Base-by-base conservation (phyloP, 1,140 invertebrate genomes). In the Caenorhabditis inopinata region DNA sequence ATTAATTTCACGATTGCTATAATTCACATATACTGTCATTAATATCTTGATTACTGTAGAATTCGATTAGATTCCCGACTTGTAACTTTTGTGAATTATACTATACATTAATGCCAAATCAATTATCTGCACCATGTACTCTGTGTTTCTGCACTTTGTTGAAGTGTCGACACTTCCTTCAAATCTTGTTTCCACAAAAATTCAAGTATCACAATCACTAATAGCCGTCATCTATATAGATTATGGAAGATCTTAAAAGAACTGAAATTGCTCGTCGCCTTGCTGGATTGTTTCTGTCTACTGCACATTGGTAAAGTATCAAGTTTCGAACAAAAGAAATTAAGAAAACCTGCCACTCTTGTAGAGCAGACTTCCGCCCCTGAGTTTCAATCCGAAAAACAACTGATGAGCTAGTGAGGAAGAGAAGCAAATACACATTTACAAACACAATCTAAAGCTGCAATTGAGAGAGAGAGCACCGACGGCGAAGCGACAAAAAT, bases 291-390 rank as follows among this genome's bases (percentile, higher is more conserved):
- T 38, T 14, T 42, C 32, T 42, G 58, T 29, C 38, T 32, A 38
- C 38, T 68, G 58, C 58, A 68, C 58, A 68, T 68, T 21, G 38
- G 58, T 68, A 68, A 68, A 35, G 58, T 68, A 68, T 68, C 58
- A 42, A 68, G 32, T 68, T 68, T 68, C 58, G 27, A 21, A n/a
- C 38, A 42, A 68, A 38, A 68, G n/a, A 9, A 42, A 18, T 7
- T 16, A 32, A 14, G 25, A 68, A 38, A 68, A 68, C 58, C 58
- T 68, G 58, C 58, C 58, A 68, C 58, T 68, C 58, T 42, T 68
- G n/a, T 68, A 21, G 58, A 25, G 58, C 58, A 68, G 21, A 53
- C 58, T 68, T 68, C 58, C 58, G 58, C 58, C 32, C 25, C n/a
- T 29, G 58, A n/a, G 11, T 29, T 29, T 29, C 58, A 9, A 32